These are phyloP conservation scores for Thamnaconus septentrionalis DNA, from an alignment of 2,113 vertebrate species.

Conservation along the genomic window DNA sequence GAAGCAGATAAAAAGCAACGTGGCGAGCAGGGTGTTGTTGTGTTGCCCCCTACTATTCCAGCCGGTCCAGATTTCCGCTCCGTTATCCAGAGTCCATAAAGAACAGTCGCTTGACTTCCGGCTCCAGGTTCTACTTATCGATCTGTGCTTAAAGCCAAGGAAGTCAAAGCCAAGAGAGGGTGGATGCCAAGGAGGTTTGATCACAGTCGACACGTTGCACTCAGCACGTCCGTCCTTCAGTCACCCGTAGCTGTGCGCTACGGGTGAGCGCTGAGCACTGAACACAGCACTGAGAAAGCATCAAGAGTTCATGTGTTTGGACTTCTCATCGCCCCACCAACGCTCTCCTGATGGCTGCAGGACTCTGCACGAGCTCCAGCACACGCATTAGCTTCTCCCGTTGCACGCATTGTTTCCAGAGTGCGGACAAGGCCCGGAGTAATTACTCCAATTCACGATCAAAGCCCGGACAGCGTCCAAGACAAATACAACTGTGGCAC, in stretches of 20 bases:
- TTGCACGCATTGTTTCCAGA: slow-evolving; percentile 71
- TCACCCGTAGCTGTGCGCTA: slow-evolving; percentile 31
- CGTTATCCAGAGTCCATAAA: slow-evolving; percentile 55
- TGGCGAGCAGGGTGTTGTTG: slow-evolving; percentile 39
- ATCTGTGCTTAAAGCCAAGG: too few relatives aligned
- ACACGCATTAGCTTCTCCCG: slow-evolving; percentile 60
- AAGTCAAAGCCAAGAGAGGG: slow-evolving; percentile 38
- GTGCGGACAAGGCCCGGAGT: slow-evolving; percentile 61
- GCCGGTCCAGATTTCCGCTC: slow-evolving; percentile 58
- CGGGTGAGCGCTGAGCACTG: too few relatives aligned
- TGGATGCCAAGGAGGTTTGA: background rate
- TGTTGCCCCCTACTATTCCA: slow-evolving; percentile 43
- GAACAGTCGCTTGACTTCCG: slow-evolving; percentile 64
- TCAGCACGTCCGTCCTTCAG: too few relatives aligned
- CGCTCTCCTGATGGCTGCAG: slow-evolving; percentile 22
- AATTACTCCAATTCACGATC: slow-evolving; percentile 77
- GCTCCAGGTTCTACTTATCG: slow-evolving; percentile 45
- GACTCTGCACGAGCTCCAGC: slow-evolving; percentile 46
- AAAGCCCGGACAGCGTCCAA: slow-evolving; percentile 76
- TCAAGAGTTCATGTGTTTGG: slow-evolving; percentile 65
- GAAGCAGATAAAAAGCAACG: slow-evolving; percentile 26
- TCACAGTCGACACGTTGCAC: too few relatives aligned
- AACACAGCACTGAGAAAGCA: slow-evolving; percentile 59
- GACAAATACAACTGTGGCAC: slow-evolving; percentile 71
- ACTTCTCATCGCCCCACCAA: slow-evolving; percentile 50